Evolutionary conservation across 2,797 vertebrate genomes (phyloP).

Genomic region (Tangara arthus): DNA sequence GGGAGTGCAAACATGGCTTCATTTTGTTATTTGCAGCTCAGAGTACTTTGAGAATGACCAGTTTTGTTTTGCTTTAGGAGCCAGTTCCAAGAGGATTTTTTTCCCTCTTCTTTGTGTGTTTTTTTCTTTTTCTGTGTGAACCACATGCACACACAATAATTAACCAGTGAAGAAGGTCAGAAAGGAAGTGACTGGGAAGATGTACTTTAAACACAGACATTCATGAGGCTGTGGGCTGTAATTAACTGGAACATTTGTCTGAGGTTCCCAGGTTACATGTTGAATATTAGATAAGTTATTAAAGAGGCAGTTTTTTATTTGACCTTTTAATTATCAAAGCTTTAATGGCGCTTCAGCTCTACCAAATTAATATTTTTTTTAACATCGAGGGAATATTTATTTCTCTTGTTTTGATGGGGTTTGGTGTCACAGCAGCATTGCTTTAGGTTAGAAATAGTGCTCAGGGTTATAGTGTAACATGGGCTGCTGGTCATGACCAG

Average conservation of each 20-base stretch:
- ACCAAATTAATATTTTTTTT: neutral
- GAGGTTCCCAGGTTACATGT: neutral
- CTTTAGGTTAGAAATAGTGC: neutral
- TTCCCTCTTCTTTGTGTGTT: neutral
- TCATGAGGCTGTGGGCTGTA: conserved; percentile 12
- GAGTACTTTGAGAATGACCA: neutral
- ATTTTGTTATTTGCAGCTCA: neutral
- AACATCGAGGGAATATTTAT: neutral
- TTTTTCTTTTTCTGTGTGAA: neutral
- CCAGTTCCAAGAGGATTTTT: neutral
- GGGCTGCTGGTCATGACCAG: neutral
- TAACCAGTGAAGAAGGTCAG: conserved; percentile 33
- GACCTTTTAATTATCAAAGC: neutral
- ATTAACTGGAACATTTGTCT: conserved; percentile 27
- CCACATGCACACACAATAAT: conserved; percentile 14
- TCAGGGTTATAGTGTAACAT: neutral
- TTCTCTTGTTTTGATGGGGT: neutral
- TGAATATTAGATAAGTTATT: neutral
- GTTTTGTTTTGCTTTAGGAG: conserved; percentile 34
- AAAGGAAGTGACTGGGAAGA: conserved; percentile 31
- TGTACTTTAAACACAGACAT: conserved; percentile 11
- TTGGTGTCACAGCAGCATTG: neutral
- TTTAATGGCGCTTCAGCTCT: neutral
- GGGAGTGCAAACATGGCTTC: neutral
- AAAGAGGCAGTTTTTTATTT: conserved; percentile 12